Conservation (phyloP, 2,888 invertebrate species). For the Trissonchulus sp. region DNA sequence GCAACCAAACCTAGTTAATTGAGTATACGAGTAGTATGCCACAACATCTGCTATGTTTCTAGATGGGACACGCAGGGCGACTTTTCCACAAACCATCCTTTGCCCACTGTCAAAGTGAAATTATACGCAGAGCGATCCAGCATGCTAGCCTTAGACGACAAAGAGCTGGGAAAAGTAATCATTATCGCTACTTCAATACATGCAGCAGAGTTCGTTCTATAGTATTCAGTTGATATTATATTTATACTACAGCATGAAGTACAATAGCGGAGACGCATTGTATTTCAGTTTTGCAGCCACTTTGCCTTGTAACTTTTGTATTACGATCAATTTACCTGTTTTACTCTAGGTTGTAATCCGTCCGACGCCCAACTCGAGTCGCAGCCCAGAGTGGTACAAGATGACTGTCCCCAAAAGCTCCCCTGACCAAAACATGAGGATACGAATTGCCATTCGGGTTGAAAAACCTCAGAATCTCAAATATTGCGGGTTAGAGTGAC, state of each 20-base stretch:
- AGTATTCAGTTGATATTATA: neutral
- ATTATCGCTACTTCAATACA: neutral
- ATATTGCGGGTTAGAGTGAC: constrained; percentile 91
- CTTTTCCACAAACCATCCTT: constrained; percentile 92
- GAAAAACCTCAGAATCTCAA: constrained; percentile 99
- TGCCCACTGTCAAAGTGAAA: constrained; percentile 95
- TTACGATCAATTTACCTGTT: too few species aligned
- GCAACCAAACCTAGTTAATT: too few species aligned
- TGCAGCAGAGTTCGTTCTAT: constrained; percentile 23
- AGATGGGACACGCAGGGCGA: constrained; percentile 99
- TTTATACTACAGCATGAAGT: too few species aligned
- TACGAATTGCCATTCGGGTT: constrained; percentile 95
- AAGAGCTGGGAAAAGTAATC: constrained; percentile 78
- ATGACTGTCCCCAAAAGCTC: constrained; percentile 91
- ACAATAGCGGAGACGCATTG: too few species aligned
- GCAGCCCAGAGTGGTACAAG: constrained; percentile 80
- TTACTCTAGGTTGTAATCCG: constrained; percentile 54
- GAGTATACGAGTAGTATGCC: too few species aligned
- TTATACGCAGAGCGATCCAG: constrained; percentile 94
- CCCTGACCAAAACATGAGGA: constrained; percentile 87
- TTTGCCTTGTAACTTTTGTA: too few species aligned
- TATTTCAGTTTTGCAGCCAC: too few species aligned
- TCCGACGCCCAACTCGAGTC: constrained; percentile 61
- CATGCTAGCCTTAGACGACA: constrained; percentile 95
- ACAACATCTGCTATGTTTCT: too few species aligned